Conservation (phyloP, 2,113 vertebrate genomes). For the Bujurquina vittata region DNA sequence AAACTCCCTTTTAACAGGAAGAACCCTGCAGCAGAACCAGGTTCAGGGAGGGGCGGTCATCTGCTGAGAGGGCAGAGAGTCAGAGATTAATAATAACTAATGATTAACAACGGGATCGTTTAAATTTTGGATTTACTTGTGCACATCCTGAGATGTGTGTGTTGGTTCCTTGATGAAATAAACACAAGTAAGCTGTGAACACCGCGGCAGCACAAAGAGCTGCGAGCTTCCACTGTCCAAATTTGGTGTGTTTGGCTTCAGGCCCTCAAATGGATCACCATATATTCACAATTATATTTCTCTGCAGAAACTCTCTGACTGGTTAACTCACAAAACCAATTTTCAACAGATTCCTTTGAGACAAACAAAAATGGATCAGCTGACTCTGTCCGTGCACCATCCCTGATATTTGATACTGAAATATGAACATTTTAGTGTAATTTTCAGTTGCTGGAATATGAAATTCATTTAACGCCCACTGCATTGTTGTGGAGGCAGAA, state of each 20-base stretch:
- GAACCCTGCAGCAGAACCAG: too few relatives aligned
- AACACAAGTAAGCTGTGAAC: background rate
- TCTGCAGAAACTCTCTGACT: rapidly evolving
- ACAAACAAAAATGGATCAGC: background rate
- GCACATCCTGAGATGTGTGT: background rate
- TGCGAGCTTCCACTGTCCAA: background rate
- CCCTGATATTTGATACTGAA: background rate
- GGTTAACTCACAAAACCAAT: background rate
- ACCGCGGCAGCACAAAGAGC: background rate
- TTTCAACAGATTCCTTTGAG: background rate
- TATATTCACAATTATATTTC: background rate
- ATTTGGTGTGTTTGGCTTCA: background rate
- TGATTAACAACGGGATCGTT: too few relatives aligned
- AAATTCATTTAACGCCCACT: background rate
- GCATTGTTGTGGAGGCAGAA: background rate
- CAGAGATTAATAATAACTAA: too few relatives aligned
- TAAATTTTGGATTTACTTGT: background rate
- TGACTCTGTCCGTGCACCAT: rapidly evolving
- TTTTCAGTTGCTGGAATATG: background rate
- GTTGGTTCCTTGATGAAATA: background rate
- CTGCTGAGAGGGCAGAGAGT: too few relatives aligned
- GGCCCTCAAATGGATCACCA: background rate
- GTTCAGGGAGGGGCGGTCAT: too few relatives aligned
- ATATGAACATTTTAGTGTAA: rapidly evolving
- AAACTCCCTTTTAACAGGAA: too few relatives aligned